Conservation (phyloP, 2,797 vertebrate genomes). For the Ctenopoma multispine region DNA sequence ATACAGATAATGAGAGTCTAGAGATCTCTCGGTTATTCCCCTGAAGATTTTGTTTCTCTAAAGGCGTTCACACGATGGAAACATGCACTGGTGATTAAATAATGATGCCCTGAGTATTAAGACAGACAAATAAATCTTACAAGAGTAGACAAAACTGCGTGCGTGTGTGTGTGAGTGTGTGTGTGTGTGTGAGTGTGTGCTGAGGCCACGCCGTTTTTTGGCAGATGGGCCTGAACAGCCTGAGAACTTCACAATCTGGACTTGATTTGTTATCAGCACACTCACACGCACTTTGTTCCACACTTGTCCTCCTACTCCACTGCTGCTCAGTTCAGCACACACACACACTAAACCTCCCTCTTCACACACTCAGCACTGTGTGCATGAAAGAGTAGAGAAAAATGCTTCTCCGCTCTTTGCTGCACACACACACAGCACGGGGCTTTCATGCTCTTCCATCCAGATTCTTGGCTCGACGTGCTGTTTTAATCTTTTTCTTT, state of each 20-base stretch:
- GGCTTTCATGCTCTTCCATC: background rate
- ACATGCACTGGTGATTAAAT: slow-evolving; percentile 22
- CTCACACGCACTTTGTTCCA: slow-evolving; percentile 30
- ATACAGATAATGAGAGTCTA: slow-evolving; percentile 6
- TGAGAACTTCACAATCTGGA: slow-evolving; percentile 57
- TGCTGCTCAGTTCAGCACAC: slow-evolving; percentile 51
- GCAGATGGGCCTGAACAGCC: slow-evolving; percentile 62
- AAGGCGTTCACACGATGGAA: slow-evolving; percentile 15
- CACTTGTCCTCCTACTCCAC: slow-evolving; percentile 58
- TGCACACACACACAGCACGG: background rate
- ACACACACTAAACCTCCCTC: slow-evolving; percentile 19
- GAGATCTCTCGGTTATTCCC: background rate
- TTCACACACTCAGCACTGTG: background rate
- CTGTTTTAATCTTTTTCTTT: slow-evolving; percentile 1
- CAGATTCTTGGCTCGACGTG: background rate
- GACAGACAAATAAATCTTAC: background rate
- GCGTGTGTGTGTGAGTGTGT: slow-evolving; percentile 25
- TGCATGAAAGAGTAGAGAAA: too few species aligned
- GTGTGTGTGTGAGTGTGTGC: background rate
- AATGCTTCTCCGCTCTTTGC: background rate
- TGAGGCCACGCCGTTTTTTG: slow-evolving; percentile 4
- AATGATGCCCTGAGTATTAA: slow-evolving; percentile 11
- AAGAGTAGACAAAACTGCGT: background rate
- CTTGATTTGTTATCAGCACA: slow-evolving; percentile 42
- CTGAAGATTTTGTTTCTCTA: background rate